Evolutionary conservation across 1,140 invertebrate species (phyloP).

Genomic region (Drosophila erecta): DNA sequence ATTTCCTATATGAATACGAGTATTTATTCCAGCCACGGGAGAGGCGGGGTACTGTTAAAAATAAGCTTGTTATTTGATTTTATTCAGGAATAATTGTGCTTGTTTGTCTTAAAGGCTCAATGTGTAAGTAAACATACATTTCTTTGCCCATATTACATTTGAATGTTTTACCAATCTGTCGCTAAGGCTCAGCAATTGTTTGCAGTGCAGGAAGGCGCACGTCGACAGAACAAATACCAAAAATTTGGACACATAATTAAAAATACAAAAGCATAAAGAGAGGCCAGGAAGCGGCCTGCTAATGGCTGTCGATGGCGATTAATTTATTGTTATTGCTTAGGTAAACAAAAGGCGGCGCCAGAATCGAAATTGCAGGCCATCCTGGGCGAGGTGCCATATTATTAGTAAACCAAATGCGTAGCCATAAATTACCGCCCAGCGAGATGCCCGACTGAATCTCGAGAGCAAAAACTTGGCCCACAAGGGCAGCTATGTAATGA

Average conservation of each 20-base stretch:
- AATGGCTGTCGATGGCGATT: slow-evolving; percentile 72
- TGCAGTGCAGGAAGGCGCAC: slow-evolving; percentile 1
- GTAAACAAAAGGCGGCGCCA: slow-evolving; percentile 67
- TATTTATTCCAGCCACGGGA: slow-evolving; percentile 25
- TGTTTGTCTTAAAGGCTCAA: too few species aligned
- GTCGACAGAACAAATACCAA: slow-evolving; percentile 31
- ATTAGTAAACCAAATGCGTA: slow-evolving; percentile 82
- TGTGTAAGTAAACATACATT: too few species aligned
- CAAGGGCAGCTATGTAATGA: slow-evolving; percentile 66
- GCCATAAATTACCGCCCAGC: slow-evolving; percentile 79
- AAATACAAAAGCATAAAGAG: slow-evolving; percentile 74
- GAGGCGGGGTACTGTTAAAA: slow-evolving; percentile 7
- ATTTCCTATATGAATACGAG: slow-evolving; percentile 61
- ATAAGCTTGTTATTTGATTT: not conserved
- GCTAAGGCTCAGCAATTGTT: not conserved
- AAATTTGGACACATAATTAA: slow-evolving; percentile 81
- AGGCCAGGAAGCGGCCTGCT: slow-evolving; percentile 32
- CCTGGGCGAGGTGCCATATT: slow-evolving; percentile 40
- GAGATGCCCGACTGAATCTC: slow-evolving; percentile 67
- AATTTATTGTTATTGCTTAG: slow-evolving; percentile 83
- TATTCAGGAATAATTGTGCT: not conserved
- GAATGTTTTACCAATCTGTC: not conserved
- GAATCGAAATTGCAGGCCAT: slow-evolving; percentile 54
- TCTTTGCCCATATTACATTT: too few species aligned
- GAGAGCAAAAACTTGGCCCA: slow-evolving; percentile 37